Evolutionary conservation across 2,888 invertebrate genomes (phyloP).

Genomic region (Zelleria hepariella): DNA sequence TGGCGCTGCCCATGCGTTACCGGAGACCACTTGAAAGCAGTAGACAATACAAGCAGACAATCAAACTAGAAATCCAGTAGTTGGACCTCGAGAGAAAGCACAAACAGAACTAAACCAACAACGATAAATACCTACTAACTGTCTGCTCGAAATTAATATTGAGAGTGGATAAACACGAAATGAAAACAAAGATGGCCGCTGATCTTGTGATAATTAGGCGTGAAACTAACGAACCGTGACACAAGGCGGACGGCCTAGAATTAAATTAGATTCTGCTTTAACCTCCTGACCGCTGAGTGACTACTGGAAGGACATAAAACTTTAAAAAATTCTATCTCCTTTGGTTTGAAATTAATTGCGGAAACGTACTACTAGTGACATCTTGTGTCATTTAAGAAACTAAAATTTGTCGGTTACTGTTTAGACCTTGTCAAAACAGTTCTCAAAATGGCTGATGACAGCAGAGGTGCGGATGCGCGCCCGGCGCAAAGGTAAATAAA

Average conservation of each 20-base stretch:
- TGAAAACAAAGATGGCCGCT: constrained; percentile 26
- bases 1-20: constrained; percentile 26
- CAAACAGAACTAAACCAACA: constrained; percentile 33
- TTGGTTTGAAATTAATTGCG: no score
- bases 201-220: constrained; percentile 22
- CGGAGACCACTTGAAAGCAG: constrained; percentile 24
- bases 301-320: no score
- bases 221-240: constrained; percentile 19
- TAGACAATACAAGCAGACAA: constrained; percentile 34
- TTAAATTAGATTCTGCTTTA: neutral
- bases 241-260: neutral
- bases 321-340: no score
- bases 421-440: no score
- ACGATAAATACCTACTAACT: constrained; percentile 15
- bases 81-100: constrained; percentile 37
- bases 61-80: constrained; percentile 34
- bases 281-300: no score
- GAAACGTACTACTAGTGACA: no score
- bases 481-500: no score
- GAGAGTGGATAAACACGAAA: constrained; percentile 14
- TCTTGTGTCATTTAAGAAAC: no score
- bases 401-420: no score
- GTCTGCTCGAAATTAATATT: constrained; percentile 12
- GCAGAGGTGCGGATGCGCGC: no score
- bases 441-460: no score